phyloP scores from a whole-genome alignment of 2,113 vertebrate genomes.

The Corvus moneduloides region DNA sequence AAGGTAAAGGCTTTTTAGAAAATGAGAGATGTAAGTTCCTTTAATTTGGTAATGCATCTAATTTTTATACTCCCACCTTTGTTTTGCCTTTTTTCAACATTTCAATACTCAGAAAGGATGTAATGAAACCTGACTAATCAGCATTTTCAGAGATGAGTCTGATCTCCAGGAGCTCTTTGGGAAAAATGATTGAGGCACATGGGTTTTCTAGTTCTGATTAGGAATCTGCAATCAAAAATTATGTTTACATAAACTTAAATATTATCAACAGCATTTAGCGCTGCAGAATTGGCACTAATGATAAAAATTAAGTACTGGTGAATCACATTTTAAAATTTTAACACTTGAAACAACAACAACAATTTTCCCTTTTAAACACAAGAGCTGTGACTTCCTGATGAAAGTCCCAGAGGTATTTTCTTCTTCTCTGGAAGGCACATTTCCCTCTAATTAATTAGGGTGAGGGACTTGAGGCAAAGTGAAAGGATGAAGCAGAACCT shows the following conservation, averaged over 20 bases:
- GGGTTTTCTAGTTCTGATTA: background rate
- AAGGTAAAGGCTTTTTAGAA: background rate
- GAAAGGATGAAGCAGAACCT: slow-evolving; percentile 14
- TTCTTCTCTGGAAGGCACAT: slow-evolving; percentile 68
- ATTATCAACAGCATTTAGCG: slow-evolving; percentile 45
- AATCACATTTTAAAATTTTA: slow-evolving; percentile 64
- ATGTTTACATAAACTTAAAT: slow-evolving; percentile 43
- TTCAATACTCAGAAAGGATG: background rate
- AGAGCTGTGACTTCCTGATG: slow-evolving; percentile 71
- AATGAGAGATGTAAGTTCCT: background rate
- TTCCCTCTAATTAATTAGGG: slow-evolving; percentile 73
- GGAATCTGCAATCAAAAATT: slow-evolving; percentile 6
- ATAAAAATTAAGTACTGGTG: slow-evolving; percentile 58
- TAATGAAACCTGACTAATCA: slow-evolving; percentile 27
- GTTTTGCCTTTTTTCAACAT: background rate
- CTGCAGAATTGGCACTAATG: slow-evolving; percentile 60
- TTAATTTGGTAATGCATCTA: background rate
- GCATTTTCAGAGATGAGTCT: slow-evolving; percentile 17
- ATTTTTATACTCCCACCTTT: background rate
- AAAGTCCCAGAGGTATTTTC: slow-evolving; percentile 66
- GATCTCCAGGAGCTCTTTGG: background rate
- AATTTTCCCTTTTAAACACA: slow-evolving; percentile 58
- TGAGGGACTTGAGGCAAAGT: slow-evolving; percentile 20
- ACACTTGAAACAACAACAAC: slow-evolving; percentile 68
- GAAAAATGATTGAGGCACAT: slow-evolving; percentile 10